A percentile compares a stretch with the other conserved stretches of the same genome.
These are phyloP conservation scores for Periophthalmodon schlosseri DNA, from an alignment of 2,113 vertebrate genomes.

Conservation along the genomic window DNA sequence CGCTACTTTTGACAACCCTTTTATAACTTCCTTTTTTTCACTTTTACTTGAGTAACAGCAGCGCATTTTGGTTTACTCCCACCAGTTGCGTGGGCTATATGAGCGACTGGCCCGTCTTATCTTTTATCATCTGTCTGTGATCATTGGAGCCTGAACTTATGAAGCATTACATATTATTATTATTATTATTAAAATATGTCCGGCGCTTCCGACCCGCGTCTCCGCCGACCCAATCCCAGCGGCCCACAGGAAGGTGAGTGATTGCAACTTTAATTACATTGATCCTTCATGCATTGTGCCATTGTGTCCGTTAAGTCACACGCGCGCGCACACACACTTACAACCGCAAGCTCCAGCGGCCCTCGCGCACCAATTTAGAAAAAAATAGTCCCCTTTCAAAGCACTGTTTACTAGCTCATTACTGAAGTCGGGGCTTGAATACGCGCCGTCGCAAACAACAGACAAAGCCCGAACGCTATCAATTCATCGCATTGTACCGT, in stretches of 20 bases:
- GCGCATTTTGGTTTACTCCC: not conserved
- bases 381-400: slow-evolving; percentile 68
- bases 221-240: slow-evolving; percentile 77
- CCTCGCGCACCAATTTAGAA: slow-evolving; percentile 63
- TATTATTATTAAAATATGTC: slow-evolving; percentile 72
- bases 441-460: slow-evolving; percentile 68
- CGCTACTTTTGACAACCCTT: no score
- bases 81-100: slow-evolving; percentile 36
- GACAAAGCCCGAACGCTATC: slow-evolving; percentile 67
- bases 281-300: slow-evolving; percentile 91
- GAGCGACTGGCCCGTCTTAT: slow-evolving; percentile 47
- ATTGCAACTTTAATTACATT: slow-evolving; percentile 98
- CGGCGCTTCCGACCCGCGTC: slow-evolving; percentile 35
- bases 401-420: slow-evolving; percentile 75
- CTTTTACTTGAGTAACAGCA: not conserved
- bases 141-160: slow-evolving; percentile 72
- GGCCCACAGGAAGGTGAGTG: slow-evolving; percentile 90
- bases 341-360: slow-evolving; percentile 77
- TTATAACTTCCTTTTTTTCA: not conserved
- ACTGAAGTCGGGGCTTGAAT: slow-evolving; percentile 66
- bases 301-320: slow-evolving; percentile 86
- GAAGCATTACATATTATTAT: slow-evolving; percentile 54
- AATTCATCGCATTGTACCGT: slow-evolving; percentile 69
- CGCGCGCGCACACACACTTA: slow-evolving; percentile 81
- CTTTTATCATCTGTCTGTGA: slow-evolving; percentile 64